phyloP scores from a whole-genome alignment of 2,888 invertebrate genomes.

The Lacanobia oleracea region DNA sequence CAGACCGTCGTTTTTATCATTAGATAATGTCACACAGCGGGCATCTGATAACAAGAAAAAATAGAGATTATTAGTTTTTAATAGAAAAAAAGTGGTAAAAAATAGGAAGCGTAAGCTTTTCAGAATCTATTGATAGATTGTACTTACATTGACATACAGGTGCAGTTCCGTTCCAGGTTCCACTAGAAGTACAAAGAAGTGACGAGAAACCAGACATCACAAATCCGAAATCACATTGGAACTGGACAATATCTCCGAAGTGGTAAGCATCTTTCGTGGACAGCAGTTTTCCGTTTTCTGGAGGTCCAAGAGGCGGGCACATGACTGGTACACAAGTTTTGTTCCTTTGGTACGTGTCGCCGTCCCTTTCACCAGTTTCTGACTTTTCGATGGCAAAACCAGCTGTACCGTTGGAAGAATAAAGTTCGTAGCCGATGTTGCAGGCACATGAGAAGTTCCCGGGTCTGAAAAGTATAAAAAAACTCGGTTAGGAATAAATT shows the following conservation, averaged over 20 bases:
- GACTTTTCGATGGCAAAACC: constrained; percentile 95
- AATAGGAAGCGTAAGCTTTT: too few species aligned
- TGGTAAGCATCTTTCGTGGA: constrained; percentile 96
- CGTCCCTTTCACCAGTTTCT: constrained; percentile 97
- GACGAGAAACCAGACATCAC: constrained; percentile 97
- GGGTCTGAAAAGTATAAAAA: constrained; percentile 93
- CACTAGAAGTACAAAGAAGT: constrained; percentile 96
- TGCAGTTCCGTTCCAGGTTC: constrained; percentile 97
- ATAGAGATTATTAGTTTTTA: background rate
- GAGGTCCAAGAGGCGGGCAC: constrained; percentile 94
- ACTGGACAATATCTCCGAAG: constrained; percentile 96
- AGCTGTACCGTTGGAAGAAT: constrained; percentile 96
- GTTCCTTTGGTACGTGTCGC: constrained; percentile 96
- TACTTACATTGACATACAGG: constrained; percentile 98
- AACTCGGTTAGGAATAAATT: too few species aligned
- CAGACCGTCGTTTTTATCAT: constrained; percentile 96
- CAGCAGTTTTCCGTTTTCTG: constrained; percentile 96
- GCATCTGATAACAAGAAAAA: constrained; percentile 92
- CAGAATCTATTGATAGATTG: background rate
- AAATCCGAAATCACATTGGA: constrained; percentile 98
- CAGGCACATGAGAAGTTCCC: constrained; percentile 97
- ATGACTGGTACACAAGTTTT: constrained; percentile 98
- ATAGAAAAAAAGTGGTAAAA: too few species aligned
- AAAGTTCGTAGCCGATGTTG: constrained; percentile 97
- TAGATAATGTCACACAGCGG: constrained; percentile 96